phyloP scores from a whole-genome alignment of 2,888 invertebrate species.

The Drosophila anomalipes region DNA sequence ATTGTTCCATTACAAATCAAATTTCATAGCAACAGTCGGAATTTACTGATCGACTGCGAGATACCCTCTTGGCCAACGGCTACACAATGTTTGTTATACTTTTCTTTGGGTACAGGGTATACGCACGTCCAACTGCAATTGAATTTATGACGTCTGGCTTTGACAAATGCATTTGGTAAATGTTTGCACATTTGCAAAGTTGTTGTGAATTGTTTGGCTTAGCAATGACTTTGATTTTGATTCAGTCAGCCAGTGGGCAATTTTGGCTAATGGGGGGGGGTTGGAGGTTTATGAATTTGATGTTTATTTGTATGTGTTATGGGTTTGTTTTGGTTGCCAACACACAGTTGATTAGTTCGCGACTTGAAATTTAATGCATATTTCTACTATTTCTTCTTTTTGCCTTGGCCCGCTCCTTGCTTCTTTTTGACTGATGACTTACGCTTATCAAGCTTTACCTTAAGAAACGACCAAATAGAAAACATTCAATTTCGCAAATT shows the following conservation, averaged over 20 bases:
- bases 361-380: slow-evolving; percentile 20
- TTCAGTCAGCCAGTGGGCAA: slow-evolving; percentile 8
- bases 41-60: background rate
- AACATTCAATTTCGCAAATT: background rate
- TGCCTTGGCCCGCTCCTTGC: background rate
- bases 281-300: slow-evolving; percentile 33
- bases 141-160: slow-evolving; percentile 54
- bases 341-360: slow-evolving; percentile 32
- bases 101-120: slow-evolving; percentile 13
- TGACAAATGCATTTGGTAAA: slow-evolving; percentile 57
- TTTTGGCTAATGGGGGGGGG: slow-evolving; percentile 16
- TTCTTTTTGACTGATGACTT: background rate
- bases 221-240: slow-evolving; percentile 53
- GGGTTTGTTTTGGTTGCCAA: slow-evolving; percentile 67
- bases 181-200: slow-evolving; percentile 61
- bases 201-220: slow-evolving; percentile 29
- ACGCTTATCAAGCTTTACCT: background rate
- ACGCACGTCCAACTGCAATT: slow-evolving; percentile 47
- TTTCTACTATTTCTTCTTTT: slow-evolving; percentile 2
- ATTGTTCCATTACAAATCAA: slow-evolving; percentile 43
- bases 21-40: slow-evolving; percentile 15
- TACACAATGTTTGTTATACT: background rate
- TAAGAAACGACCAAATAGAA: background rate
- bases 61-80: background rate
- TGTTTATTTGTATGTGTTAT: slow-evolving; percentile 28